Percentiles rank a stretch among this genome's conserved stretches.
Conservation (phyloP, 2,113 vertebrate species). For the Thermophis baileyi region DNA sequence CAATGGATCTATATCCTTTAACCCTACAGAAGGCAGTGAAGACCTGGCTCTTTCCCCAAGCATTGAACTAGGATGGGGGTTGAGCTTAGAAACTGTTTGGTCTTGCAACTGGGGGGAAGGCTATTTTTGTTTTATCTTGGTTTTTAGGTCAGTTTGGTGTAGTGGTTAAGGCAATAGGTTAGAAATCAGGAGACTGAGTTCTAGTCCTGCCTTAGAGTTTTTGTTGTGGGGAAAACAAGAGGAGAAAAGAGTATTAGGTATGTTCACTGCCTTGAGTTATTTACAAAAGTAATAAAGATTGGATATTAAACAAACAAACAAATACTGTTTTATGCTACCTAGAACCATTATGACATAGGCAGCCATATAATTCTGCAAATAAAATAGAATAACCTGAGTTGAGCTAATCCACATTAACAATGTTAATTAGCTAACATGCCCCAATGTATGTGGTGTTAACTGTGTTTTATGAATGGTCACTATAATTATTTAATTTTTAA, state of each 20-base stretch:
- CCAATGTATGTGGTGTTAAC: neutral
- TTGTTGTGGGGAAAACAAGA: neutral
- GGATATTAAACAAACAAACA: neutral
- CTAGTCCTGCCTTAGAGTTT: too few relatives aligned
- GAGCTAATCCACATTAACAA: neutral
- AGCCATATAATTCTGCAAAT: neutral
- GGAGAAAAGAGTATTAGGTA: neutral
- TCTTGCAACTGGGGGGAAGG: neutral
- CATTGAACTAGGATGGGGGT: neutral
- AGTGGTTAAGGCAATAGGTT: neutral
- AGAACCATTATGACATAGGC: neutral
- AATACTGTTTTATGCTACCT: neutral
- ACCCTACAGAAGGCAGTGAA: neutral
- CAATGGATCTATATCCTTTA: neutral
- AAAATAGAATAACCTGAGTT: neutral
- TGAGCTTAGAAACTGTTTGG: neutral
- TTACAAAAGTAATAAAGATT: neutral
- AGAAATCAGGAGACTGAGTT: neutral
- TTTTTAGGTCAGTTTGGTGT: neutral
- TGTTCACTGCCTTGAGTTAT: neutral
- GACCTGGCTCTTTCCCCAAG: neutral
- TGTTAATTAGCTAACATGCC: neutral
- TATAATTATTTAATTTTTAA: neutral
- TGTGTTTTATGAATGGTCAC: neutral
- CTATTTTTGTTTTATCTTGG: neutral